These are phyloP conservation scores for Microplitis manilae DNA, from an alignment of 2,888 invertebrate genomes.

Conservation along the genomic window DNA sequence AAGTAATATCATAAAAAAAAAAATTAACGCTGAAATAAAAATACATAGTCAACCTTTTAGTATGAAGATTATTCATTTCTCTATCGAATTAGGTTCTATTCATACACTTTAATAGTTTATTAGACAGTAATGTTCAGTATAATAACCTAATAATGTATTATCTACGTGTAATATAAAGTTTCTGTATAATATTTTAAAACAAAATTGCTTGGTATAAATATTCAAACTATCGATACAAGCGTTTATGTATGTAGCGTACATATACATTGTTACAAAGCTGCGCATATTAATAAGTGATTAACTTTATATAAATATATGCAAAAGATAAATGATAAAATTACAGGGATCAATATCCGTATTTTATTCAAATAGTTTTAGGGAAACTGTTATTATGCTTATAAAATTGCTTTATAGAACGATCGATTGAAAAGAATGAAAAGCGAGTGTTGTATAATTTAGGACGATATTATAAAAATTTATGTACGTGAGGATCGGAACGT, in stretches of 20 bases:
- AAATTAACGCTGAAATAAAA: neutral
- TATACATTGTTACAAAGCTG: neutral
- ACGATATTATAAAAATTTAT: too few species aligned
- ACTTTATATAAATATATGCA: neutral
- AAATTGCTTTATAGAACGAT: conserved; percentile 29
- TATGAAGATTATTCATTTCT: neutral
- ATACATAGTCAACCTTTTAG: conserved; percentile 9
- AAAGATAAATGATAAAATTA: neutral
- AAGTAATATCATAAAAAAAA: neutral
- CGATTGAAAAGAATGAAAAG: neutral
- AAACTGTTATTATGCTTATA: conserved; percentile 34
- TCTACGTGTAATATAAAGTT: neutral
- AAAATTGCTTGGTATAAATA: too few species aligned
- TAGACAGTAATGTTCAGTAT: neutral
- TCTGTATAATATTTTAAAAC: too few species aligned
- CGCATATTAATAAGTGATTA: neutral
- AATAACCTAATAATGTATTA: neutral
- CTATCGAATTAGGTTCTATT: neutral
- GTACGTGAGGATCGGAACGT: conserved; percentile 9
- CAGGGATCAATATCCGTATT: conserved; percentile 33
- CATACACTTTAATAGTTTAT: neutral
- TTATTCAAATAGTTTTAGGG: conserved; percentile 30
- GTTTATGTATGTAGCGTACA: neutral
- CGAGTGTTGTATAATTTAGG: conserved; percentile 4
- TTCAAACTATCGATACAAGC: too few species aligned